phyloP scores from a whole-genome alignment of 2,797 vertebrate species.

The Oryzias sinensis region DNA sequence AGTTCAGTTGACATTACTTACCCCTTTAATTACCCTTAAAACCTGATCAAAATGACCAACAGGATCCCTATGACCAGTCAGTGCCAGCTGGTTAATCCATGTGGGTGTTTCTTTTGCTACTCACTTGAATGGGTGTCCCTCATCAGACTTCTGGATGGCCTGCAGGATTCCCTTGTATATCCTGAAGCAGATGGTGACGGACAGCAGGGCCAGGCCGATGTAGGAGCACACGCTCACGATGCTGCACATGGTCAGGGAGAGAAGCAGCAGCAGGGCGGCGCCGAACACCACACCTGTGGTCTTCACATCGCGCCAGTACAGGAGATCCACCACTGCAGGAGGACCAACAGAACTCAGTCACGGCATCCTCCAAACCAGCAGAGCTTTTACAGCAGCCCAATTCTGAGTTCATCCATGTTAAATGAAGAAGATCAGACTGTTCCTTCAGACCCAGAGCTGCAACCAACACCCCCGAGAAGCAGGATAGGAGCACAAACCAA shows the following conservation, averaged over 20 bases:
- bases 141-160: slow-evolving; percentile 95
- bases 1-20: too few species aligned
- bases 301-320: slow-evolving; percentile 98
- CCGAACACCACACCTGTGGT: slow-evolving; percentile 93
- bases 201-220: slow-evolving; percentile 90
- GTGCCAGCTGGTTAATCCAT: too few species aligned
- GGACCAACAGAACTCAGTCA: not conserved
- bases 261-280: slow-evolving; percentile 89
- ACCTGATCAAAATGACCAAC: too few species aligned
- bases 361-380: not conserved
- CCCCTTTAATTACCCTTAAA: too few species aligned
- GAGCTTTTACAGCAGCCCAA: too few species aligned
- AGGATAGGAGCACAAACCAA: too few species aligned
- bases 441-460: too few species aligned
- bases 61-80: too few species aligned
- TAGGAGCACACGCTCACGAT: slow-evolving; percentile 94
- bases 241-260: slow-evolving; percentile 93
- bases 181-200: slow-evolving; percentile 94
- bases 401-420: too few species aligned
- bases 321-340: slow-evolving; percentile 89
- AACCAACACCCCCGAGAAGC: too few species aligned
- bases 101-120: slow-evolving; percentile 26
- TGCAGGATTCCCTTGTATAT: slow-evolving; percentile 97
- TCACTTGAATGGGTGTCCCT: slow-evolving; percentile 97
- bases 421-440: too few species aligned